A percentile compares a stretch with the other conserved stretches of the same genome.
phyloP scores from a whole-genome alignment of 2,113 vertebrate species.

The Morone chrysops region DNA sequence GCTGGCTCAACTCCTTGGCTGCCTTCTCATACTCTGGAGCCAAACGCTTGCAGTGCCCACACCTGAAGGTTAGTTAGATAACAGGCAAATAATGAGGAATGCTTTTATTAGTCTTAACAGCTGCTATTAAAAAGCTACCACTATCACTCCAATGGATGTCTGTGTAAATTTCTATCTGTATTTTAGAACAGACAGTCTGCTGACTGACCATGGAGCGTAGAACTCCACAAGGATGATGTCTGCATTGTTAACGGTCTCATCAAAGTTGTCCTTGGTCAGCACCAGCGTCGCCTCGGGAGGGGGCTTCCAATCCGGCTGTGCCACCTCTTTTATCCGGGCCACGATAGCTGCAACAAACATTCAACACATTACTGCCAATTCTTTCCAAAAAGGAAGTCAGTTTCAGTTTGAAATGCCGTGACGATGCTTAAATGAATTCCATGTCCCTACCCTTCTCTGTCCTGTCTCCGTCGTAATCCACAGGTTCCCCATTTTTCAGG shows the following conservation, averaged over 20 bases:
- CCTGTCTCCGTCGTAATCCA: slow-evolving; percentile 94
- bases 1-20: slow-evolving; percentile 90
- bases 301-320: slow-evolving; percentile 92
- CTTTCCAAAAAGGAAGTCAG: neutral
- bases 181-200: neutral
- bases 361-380: neutral
- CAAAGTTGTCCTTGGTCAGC: slow-evolving; percentile 95
- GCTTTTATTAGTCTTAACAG: neutral
- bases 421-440: fast-evolving
- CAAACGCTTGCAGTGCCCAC: slow-evolving; percentile 96
- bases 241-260: slow-evolving; percentile 88
- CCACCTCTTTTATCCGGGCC: slow-evolving; percentile 90
- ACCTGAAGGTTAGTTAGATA: slow-evolving; percentile 83
- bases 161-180: neutral
- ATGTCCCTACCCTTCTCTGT: slow-evolving; percentile 87
- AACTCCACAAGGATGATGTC: slow-evolving; percentile 99
- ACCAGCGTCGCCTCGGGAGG: slow-evolving; percentile 94
- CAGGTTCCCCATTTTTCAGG: slow-evolving; percentile 92
- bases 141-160: no score
- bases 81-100: neutral
- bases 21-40: slow-evolving; percentile 98
- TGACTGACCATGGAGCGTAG: slow-evolving; percentile 96
- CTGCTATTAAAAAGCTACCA: neutral
- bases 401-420: neutral
- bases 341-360: slow-evolving; percentile 89